A percentile compares a stretch with the other conserved stretches of the same genome.
Conservation (phyloP, 2,888 invertebrate genomes). For the Galerucella calmariensis region DNA sequence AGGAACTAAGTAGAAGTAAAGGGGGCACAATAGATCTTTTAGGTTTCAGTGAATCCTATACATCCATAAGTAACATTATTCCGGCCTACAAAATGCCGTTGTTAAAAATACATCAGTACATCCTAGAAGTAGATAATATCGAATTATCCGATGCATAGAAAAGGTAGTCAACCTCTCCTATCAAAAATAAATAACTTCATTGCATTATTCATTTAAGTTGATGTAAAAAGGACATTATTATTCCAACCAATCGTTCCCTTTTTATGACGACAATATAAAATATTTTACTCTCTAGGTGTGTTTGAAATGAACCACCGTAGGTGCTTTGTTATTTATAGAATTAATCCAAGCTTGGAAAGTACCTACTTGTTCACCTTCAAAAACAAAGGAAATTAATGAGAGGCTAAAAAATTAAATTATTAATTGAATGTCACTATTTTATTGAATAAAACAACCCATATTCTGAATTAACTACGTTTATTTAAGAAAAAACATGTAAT, state of each 20-base stretch:
- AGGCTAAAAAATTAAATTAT: neutral
- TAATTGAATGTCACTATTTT: slow-evolving; percentile 11
- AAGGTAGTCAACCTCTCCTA: slow-evolving; percentile 7
- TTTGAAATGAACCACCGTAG: slow-evolving; percentile 20
- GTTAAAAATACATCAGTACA: neutral
- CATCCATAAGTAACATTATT: neutral
- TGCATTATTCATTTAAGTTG: slow-evolving; percentile 3
- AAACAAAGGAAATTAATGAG: slow-evolving; percentile 33
- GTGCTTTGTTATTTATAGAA: slow-evolving; percentile 31
- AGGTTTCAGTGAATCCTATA: neutral
- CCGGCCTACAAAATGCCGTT: neutral
- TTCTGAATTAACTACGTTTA: neutral
- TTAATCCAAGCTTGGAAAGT: slow-evolving; percentile 34
- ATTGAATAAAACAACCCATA: neutral
- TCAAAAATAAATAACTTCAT: slow-evolving; percentile 4
- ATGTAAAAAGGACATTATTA: slow-evolving; percentile 14
- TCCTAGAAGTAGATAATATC: neutral
- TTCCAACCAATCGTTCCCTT: slow-evolving; percentile 19
- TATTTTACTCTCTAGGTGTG: slow-evolving; percentile 20
- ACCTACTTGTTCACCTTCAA: slow-evolving; percentile 34
- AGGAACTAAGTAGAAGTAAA: too few species aligned
- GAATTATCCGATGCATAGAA: neutral
- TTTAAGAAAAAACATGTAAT: neutral
- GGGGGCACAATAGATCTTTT: too few species aligned
- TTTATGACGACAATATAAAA: slow-evolving; percentile 15